These are phyloP conservation scores for Apis cerana DNA, from an alignment of 1,140 invertebrate species.

Conservation along the genomic window DNA sequence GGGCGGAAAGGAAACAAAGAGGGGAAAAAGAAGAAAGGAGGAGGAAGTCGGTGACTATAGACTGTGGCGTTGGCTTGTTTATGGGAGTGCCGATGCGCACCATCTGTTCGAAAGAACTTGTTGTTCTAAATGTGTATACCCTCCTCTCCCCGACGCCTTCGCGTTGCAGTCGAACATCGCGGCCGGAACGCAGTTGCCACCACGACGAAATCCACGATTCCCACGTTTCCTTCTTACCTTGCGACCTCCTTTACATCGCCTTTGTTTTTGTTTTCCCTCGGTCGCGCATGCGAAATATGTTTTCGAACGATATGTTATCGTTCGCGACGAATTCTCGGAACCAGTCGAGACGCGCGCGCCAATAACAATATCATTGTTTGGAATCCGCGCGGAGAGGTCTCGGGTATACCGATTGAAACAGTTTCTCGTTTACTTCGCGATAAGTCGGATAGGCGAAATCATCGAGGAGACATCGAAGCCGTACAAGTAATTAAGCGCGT, in stretches of 20 bases:
- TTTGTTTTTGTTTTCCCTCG: neutral
- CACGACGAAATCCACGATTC: slow-evolving; percentile 49
- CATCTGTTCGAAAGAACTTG: slow-evolving; percentile 77
- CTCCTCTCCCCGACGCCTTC: slow-evolving; percentile 49
- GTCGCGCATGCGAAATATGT: neutral
- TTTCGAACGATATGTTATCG: too few relatives aligned
- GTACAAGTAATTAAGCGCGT: slow-evolving; percentile 58
- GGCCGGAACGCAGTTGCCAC: slow-evolving; percentile 54
- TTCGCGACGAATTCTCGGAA: too few relatives aligned
- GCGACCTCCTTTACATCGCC: neutral
- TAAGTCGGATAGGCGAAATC: neutral
- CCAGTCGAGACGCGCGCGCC: too few relatives aligned
- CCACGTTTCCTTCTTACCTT: slow-evolving; percentile 27
- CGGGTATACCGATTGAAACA: neutral
- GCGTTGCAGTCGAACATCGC: neutral
- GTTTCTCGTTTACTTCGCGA: neutral
- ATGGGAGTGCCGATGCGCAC: slow-evolving; percentile 74
- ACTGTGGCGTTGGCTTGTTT: slow-evolving; percentile 74
- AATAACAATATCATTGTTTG: neutral
- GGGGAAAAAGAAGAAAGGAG: slow-evolving; percentile 46
- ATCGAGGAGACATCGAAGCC: slow-evolving; percentile 14
- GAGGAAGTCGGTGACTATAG: slow-evolving; percentile 64
- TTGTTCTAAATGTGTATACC: slow-evolving; percentile 74
- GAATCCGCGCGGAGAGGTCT: neutral
- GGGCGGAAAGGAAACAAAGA: slow-evolving; percentile 26